Conservation (phyloP, 2,797 vertebrate genomes). For the Galago senegalensis region DNA sequence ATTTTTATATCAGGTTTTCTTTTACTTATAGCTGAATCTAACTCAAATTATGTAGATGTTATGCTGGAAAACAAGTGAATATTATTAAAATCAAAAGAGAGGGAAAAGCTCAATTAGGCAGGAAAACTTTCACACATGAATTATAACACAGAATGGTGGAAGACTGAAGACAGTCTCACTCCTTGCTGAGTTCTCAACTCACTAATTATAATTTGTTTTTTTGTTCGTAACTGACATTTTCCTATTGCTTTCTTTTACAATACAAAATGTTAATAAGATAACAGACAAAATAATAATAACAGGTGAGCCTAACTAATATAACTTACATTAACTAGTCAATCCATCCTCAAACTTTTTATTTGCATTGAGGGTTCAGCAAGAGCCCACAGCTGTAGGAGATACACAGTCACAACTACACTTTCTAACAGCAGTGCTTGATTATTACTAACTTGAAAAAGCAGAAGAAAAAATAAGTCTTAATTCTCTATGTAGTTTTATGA, state of each 20-base stretch:
- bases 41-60: background rate
- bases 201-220: background rate
- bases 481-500: conserved; percentile 25
- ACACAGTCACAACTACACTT: background rate
- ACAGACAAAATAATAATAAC: conserved; percentile 17
- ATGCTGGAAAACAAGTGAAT: background rate
- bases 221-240: background rate
- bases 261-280: background rate
- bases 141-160: background rate
- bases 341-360: background rate
- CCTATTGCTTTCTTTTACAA: background rate
- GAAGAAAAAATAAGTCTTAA: conserved; percentile 43
- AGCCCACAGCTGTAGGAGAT: background rate
- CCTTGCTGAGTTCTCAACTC: background rate
- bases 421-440: background rate
- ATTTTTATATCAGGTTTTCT: conserved; percentile 45
- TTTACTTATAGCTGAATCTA: background rate
- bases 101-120: background rate
- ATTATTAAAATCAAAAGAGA: background rate
- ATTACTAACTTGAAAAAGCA: background rate
- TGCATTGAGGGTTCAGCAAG: background rate
- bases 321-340: background rate
- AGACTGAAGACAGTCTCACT: background rate
- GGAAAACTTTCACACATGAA: background rate
- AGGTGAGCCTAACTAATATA: background rate